Conservation (phyloP, 2,888 invertebrate species). For the Melanargia galathea region DNA sequence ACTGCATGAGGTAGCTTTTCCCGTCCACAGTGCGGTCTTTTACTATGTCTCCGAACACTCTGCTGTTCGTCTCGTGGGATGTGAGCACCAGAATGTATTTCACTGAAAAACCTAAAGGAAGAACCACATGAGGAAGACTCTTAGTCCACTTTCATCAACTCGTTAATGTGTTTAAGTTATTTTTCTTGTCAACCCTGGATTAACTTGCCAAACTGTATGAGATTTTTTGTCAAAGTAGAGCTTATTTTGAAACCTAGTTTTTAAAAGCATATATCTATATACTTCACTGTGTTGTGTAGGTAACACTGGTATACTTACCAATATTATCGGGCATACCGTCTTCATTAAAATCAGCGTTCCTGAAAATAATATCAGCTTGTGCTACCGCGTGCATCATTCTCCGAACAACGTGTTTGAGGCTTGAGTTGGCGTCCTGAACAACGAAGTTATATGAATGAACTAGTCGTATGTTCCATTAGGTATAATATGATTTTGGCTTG, state of each 20-base stretch:
- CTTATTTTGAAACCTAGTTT: too few species aligned
- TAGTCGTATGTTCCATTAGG: too few species aligned
- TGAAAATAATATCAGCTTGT: conserved; percentile 78
- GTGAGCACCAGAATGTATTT: conserved; percentile 76
- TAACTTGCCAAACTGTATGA: too few species aligned
- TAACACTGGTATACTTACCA: conserved; percentile 52
- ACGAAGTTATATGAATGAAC: neutral
- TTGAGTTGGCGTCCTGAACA: conserved; percentile 64
- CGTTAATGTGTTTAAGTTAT: neutral
- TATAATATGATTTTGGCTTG: too few species aligned
- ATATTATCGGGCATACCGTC: conserved; percentile 80
- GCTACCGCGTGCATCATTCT: conserved; percentile 76
- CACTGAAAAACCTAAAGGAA: conserved; percentile 70
- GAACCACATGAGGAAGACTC: neutral
- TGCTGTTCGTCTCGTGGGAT: conserved; percentile 63
- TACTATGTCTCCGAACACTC: conserved; percentile 66
- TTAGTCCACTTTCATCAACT: neutral
- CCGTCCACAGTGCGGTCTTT: conserved; percentile 58
- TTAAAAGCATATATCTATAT: neutral
- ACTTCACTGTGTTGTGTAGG: neutral
- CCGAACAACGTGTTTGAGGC: conserved; percentile 67
- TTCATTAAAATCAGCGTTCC: conserved; percentile 79
- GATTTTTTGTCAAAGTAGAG: too few species aligned
- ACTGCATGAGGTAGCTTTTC: conserved; percentile 65
- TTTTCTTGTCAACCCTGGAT: too few species aligned